Percentiles rank a stretch among this genome's conserved stretches.
These are phyloP conservation scores for Ephialtes manifestator DNA, from an alignment of 2,888 invertebrate genomes.

Conservation along the genomic window DNA sequence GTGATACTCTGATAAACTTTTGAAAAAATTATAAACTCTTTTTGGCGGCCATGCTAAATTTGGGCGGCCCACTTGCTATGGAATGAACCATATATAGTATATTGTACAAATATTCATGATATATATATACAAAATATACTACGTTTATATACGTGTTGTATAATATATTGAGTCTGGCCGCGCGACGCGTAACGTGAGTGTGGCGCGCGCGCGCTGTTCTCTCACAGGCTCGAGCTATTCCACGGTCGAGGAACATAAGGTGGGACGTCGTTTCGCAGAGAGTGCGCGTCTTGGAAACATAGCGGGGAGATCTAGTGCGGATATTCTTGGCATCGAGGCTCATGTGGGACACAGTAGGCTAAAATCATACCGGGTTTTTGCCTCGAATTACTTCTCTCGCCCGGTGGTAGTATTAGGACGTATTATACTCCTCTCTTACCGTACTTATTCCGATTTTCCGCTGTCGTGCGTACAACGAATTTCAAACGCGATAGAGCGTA, in stretches of 20 bases:
- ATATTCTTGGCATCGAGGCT: constrained; percentile 77
- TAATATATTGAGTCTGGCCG: constrained; percentile 46
- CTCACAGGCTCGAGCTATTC: constrained; percentile 44
- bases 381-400: constrained; percentile 68
- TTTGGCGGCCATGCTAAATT: too few relatives aligned
- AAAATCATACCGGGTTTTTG: constrained; percentile 71
- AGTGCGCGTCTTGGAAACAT: constrained; percentile 55
- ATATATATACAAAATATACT: not conserved
- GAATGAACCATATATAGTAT: too few relatives aligned
- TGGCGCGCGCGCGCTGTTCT: not conserved
- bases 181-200: not conserved
- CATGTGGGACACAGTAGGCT: constrained; percentile 74
- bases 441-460: not conserved
- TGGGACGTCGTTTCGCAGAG: constrained; percentile 47
- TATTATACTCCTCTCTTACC: not conserved
- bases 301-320: constrained; percentile 73
- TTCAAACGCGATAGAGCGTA: not conserved
- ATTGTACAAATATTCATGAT: not conserved
- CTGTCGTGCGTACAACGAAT: not conserved
- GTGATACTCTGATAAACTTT: too few relatives aligned
- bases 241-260: constrained; percentile 55
- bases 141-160: constrained; percentile 24
- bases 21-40: too few relatives aligned
- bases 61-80: too few relatives aligned
- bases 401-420: constrained; percentile 60